Conservation (phyloP, 2,113 vertebrate genomes). For the Taurulus bubalis region DNA sequence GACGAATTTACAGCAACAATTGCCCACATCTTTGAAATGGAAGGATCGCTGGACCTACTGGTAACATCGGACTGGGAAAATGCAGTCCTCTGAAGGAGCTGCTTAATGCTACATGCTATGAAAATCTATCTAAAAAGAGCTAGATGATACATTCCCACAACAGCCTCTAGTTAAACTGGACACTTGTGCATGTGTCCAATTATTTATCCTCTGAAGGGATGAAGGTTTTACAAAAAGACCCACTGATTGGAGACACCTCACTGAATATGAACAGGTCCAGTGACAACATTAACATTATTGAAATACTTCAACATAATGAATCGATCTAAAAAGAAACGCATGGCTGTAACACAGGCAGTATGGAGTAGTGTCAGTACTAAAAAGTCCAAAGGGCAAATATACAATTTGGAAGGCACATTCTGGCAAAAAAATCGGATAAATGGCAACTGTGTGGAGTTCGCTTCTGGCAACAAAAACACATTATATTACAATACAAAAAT, state of each 20-base stretch:
- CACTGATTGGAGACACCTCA: slow-evolving; percentile 42
- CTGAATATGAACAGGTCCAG: slow-evolving; percentile 15
- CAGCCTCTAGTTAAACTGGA: neutral
- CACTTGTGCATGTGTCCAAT: neutral
- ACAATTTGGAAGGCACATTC: slow-evolving; percentile 47
- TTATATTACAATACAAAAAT: slow-evolving; percentile 77
- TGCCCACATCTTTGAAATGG: neutral
- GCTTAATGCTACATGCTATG: neutral
- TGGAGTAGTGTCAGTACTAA: neutral
- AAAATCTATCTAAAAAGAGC: neutral
- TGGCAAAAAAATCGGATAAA: slow-evolving; percentile 25
- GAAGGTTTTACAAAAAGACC: slow-evolving; percentile 1
- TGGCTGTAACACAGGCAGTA: slow-evolving; percentile 6
- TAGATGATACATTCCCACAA: no score
- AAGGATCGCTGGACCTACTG: neutral
- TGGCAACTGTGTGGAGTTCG: slow-evolving; percentile 29
- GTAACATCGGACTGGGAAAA: no score
- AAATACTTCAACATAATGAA: slow-evolving; percentile 7
- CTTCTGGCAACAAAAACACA: slow-evolving; percentile 46
- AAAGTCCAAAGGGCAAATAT: neutral
- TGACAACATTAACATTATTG: slow-evolving; percentile 13
- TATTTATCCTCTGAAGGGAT: neutral
- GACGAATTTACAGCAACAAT: neutral
- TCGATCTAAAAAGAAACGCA: neutral
- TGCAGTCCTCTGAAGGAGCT: neutral